These are phyloP conservation scores for Caenorhabditis uteleia DNA, from an alignment of 2,888 invertebrate genomes.

Conservation along the genomic window DNA sequence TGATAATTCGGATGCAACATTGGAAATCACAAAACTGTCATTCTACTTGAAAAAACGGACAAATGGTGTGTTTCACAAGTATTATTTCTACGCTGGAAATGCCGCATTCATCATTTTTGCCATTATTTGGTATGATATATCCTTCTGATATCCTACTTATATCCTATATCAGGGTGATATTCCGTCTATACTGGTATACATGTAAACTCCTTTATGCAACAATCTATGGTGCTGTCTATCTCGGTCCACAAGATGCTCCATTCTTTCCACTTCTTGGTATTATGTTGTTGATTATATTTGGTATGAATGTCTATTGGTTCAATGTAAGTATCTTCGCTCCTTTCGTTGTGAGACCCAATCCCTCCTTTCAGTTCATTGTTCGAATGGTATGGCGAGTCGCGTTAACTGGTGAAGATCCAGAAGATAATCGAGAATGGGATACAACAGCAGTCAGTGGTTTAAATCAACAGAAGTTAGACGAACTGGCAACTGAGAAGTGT, in stretches of 20 bases:
- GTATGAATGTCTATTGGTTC: conserved; percentile 63
- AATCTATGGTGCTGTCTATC: conserved; percentile 56
- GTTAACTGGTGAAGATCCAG: conserved; percentile 61
- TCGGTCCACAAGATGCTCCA: conserved; percentile 56
- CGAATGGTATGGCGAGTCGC: conserved; percentile 58
- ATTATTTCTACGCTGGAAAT: conserved; percentile 49
- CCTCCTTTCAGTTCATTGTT: conserved; percentile 46
- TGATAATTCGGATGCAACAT: conserved; percentile 58
- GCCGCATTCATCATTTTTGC: conserved; percentile 56
- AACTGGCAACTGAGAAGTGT: conserved; percentile 33
- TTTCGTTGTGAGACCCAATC: background rate
- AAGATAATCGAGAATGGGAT: conserved; percentile 62
- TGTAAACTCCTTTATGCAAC: conserved; percentile 59
- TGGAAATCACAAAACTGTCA: conserved; percentile 60
- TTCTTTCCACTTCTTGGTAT: conserved; percentile 54
- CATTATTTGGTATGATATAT: conserved; percentile 45
- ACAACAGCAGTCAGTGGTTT: conserved; percentile 51
- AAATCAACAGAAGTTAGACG: conserved; percentile 38
- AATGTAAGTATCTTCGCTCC: conserved; percentile 42
- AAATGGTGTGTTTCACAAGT: conserved; percentile 52
- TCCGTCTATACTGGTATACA: conserved; percentile 60
- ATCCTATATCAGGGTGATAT: conserved; percentile 42
- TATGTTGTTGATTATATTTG: conserved; percentile 53
- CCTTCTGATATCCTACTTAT: background rate
- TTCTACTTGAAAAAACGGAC: conserved; percentile 56